These are phyloP conservation scores for Nomada goodeniana DNA, from an alignment of 2,888 invertebrate species.

Conservation along the genomic window DNA sequence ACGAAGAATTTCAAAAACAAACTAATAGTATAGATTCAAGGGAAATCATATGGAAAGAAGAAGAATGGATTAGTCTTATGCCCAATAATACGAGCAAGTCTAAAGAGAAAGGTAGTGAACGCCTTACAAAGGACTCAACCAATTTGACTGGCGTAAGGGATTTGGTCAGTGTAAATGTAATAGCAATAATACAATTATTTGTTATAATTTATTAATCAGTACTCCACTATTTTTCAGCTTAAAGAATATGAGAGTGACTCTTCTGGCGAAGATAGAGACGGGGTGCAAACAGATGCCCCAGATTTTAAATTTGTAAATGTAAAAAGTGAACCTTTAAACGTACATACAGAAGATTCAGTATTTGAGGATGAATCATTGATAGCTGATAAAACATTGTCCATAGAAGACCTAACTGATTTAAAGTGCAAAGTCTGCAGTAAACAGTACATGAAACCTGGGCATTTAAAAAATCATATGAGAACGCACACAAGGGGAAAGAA, in stretches of 20 bases:
- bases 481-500: constrained; percentile 62
- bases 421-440: constrained; percentile 75
- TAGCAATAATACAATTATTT: constrained; percentile 15
- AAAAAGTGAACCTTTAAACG: constrained; percentile 58
- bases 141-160: constrained; percentile 9
- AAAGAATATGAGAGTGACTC: constrained; percentile 49
- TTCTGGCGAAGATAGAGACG: constrained; percentile 9
- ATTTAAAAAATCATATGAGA: constrained; percentile 75
- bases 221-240: constrained; percentile 36
- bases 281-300: constrained; percentile 26
- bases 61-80: constrained; percentile 58
- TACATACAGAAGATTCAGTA: constrained; percentile 35
- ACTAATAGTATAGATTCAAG: constrained; percentile 31
- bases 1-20: constrained; percentile 62
- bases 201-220: constrained; percentile 19
- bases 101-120: constrained; percentile 8
- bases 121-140: constrained; percentile 5
- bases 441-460: constrained; percentile 71
- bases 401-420: constrained; percentile 40
- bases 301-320: constrained; percentile 67
- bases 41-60: constrained; percentile 61
- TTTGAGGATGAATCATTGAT: constrained; percentile 16
- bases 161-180: constrained; percentile 45
- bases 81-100: constrained; percentile 4
- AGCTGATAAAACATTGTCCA: constrained; percentile 8